These are phyloP conservation scores for Sinocyclocheilus grahami DNA, from an alignment of 2,113 vertebrate species.

Conservation along the genomic window DNA sequence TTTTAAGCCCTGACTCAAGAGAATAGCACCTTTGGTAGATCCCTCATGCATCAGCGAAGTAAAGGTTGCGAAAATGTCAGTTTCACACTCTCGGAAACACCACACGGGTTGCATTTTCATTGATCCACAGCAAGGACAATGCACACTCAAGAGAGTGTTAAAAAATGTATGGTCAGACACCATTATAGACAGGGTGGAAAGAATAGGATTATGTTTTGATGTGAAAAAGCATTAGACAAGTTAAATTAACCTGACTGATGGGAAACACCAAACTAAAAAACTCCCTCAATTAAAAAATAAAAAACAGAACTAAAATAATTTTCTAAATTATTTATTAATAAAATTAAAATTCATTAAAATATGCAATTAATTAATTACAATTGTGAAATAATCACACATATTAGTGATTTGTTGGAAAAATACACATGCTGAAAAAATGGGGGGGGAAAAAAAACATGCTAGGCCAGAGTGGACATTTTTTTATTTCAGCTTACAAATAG, in stretches of 20 bases:
- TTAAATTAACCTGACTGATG: background rate
- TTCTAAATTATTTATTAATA: background rate
- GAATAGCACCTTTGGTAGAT: constrained; percentile 28
- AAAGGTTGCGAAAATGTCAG: constrained; percentile 53
- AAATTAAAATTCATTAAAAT: too few relatives aligned
- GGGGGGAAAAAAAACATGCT: too few relatives aligned
- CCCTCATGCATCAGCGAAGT: constrained; percentile 11
- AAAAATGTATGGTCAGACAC: constrained; percentile 3
- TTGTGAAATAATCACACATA: background rate
- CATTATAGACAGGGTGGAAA: background rate
- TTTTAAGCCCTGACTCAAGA: constrained; percentile 27
- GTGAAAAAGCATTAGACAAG: background rate
- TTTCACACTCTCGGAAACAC: constrained; percentile 39
- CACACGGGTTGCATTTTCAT: constrained; percentile 16
- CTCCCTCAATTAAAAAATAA: background rate
- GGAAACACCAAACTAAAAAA: background rate
- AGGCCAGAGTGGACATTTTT: too few relatives aligned
- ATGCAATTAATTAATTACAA: background rate
- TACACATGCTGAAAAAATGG: too few relatives aligned
- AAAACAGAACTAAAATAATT: background rate
- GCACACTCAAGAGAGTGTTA: background rate
- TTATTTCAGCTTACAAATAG: background rate
- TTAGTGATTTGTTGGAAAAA: background rate
- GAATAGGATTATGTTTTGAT: background rate
- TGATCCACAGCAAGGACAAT: constrained; percentile 29